These are phyloP conservation scores for Listrodromus nycthemerus DNA, from an alignment of 2,888 invertebrate genomes.

Conservation along the genomic window DNA sequence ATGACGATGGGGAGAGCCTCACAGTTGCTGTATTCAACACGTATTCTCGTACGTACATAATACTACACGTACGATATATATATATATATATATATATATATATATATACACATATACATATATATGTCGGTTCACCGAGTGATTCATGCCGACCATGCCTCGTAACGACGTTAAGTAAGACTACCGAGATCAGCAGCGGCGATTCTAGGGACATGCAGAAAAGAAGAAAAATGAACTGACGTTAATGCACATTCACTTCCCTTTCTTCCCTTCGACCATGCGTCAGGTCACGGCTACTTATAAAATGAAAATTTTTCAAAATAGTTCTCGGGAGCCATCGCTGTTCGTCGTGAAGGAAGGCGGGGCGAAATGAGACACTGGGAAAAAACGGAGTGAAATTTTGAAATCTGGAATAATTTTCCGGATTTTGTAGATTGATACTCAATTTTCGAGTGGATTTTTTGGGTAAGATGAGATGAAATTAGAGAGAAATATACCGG, in stretches of 20 bases:
- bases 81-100: slow-evolving; percentile 5
- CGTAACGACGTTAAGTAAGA: slow-evolving; percentile 70
- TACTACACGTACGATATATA: background rate
- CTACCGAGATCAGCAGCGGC: slow-evolving; percentile 43
- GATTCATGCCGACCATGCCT: slow-evolving; percentile 69
- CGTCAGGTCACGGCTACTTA: background rate
- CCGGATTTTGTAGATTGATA: too few species aligned
- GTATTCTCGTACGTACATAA: slow-evolving; percentile 43
- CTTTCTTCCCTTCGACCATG: slow-evolving; percentile 24
- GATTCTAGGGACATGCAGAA: slow-evolving; percentile 43
- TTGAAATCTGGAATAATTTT: too few species aligned
- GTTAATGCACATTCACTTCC: slow-evolving; percentile 2
- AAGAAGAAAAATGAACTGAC: slow-evolving; percentile 52
- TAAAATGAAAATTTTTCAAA: too few species aligned
- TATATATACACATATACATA: slow-evolving; percentile 12
- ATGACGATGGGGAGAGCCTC: slow-evolving; percentile 57
- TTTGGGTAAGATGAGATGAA: background rate
- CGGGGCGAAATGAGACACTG: too few species aligned
- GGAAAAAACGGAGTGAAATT: background rate
- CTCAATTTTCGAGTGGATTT: too few species aligned
- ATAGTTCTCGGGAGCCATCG: too few species aligned
- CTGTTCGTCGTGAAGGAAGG: too few species aligned
- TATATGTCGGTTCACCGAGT: slow-evolving; percentile 53
- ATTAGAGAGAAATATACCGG: background rate
- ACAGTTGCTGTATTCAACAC: slow-evolving; percentile 55